A percentile compares a stretch with the other conserved stretches of the same genome.
These are phyloP conservation scores for Acrossocheilus fasciatus DNA, from an alignment of 2,797 vertebrate species.

Conservation along the genomic window DNA sequence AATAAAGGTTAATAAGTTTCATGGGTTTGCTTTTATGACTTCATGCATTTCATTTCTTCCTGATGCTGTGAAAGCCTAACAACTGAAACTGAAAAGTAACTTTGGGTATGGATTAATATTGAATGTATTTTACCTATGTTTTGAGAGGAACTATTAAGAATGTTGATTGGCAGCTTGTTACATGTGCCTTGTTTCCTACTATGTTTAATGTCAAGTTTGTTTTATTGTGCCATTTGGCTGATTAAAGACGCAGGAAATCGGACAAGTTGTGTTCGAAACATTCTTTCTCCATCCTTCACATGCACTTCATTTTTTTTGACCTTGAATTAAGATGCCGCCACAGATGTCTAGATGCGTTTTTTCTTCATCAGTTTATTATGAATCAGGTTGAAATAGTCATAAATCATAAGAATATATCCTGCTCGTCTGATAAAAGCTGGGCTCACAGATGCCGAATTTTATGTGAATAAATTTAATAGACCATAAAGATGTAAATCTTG, in stretches of 20 bases:
- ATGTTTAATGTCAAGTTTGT: constrained; percentile 14
- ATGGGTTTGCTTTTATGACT: neutral
- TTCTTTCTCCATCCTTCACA: constrained; percentile 20
- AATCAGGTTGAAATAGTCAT: constrained; percentile 24
- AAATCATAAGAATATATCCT: constrained; percentile 23
- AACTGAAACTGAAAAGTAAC: neutral
- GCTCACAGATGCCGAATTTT: constrained; percentile 23
- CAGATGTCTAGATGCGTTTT: neutral
- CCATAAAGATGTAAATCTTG: constrained; percentile 39
- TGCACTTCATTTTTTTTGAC: neutral
- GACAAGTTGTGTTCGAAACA: constrained; percentile 3
- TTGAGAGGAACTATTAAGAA: constrained; percentile 10
- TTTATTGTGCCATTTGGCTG: neutral
- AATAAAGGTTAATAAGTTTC: neutral
- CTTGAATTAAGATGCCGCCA: constrained; percentile 11
- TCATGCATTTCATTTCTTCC: neutral
- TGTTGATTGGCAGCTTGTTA: constrained; percentile 21
- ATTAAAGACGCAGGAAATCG: constrained; percentile 12
- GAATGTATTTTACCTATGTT: constrained; percentile 11
- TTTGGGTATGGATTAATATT: neutral
- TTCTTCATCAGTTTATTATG: constrained; percentile 30
- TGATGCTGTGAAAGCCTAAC: constrained; percentile 3
- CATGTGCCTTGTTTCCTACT: neutral
- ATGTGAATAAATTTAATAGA: constrained; percentile 35
- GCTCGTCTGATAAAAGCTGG: constrained; percentile 12